Evolutionary conservation across 2,888 invertebrate genomes (phyloP).

Genomic region (Pyrocoelia pectoralis): DNA sequence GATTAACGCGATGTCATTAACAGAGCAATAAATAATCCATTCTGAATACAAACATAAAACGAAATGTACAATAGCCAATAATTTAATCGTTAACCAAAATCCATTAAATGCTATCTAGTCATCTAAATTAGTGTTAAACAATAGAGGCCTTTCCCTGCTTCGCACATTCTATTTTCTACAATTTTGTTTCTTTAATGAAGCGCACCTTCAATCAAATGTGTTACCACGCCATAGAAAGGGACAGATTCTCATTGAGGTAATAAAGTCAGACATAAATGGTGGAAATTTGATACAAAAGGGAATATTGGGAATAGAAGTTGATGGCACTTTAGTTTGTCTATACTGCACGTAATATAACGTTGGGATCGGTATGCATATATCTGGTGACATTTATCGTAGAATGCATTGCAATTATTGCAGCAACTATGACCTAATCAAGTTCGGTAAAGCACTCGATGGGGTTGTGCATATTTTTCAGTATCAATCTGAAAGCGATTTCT

Average conservation of each 20-base stretch:
- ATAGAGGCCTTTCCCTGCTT: conserved; percentile 24
- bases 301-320: conserved; percentile 23
- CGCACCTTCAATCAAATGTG: neutral
- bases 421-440: conserved; percentile 37
- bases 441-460: conserved; percentile 48
- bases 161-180: neutral
- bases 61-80: conserved; percentile 22
- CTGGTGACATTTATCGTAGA: conserved; percentile 33
- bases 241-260: conserved; percentile 17
- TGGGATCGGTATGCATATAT: conserved; percentile 43
- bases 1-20: conserved; percentile 35
- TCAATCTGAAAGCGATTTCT: conserved; percentile 29
- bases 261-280: conserved; percentile 24
- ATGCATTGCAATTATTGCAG: conserved; percentile 27
- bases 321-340: conserved; percentile 23
- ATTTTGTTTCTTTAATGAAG: neutral
- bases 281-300: conserved; percentile 27
- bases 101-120: conserved; percentile 37
- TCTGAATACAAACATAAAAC: conserved; percentile 38
- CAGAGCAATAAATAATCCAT: conserved; percentile 34
- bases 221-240: conserved; percentile 11
- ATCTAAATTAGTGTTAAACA: conserved; percentile 39
- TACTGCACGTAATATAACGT: conserved; percentile 36
- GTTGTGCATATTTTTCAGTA: conserved; percentile 42
- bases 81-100: conserved; percentile 34